phyloP scores from a whole-genome alignment of 2,888 invertebrate genomes.

The Drosophila pegasa region DNA sequence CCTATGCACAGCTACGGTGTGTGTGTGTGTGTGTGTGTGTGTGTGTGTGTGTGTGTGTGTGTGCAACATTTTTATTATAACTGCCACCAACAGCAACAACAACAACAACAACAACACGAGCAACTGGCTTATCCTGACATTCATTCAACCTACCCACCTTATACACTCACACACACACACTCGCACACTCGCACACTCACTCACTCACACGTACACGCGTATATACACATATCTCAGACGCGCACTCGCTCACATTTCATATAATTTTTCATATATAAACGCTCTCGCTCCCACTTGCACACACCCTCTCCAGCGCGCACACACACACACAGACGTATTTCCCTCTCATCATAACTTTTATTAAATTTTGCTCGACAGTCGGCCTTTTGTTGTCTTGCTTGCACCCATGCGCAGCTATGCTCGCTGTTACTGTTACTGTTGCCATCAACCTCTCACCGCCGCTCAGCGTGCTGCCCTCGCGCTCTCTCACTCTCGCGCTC shows the following conservation, averaged over 20 bases:
- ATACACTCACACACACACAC: conserved; percentile 52
- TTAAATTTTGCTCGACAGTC: conserved; percentile 69
- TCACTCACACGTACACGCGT: conserved; percentile 40
- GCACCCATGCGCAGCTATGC: conserved; percentile 31
- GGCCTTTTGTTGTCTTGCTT: conserved; percentile 45
- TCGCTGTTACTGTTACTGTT: conserved; percentile 75
- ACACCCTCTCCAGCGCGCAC: conserved; percentile 33
- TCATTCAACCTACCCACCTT: conserved; percentile 80
- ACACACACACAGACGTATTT: conserved; percentile 40
- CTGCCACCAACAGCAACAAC: conserved; percentile 57
- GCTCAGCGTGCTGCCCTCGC: conserved; percentile 11
- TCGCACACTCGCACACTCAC: conserved; percentile 55
- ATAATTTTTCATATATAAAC: conserved; percentile 74
- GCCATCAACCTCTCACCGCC: conserved; percentile 66
- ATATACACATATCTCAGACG: conserved; percentile 20
- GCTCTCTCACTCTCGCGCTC: conserved; percentile 8
- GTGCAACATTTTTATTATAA: conserved; percentile 73
- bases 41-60: conserved; percentile 45
- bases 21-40: conserved; percentile 48
- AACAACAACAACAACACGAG: conserved; percentile 27
- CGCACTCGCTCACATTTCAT: conserved; percentile 76
- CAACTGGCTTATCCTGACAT: conserved; percentile 70
- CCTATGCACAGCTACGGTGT: conserved; percentile 11
- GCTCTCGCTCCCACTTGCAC: conserved; percentile 65
- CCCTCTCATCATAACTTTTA: conserved; percentile 81